Conservation (phyloP, 1,140 invertebrate genomes). For the Calliphora vicina region DNA sequence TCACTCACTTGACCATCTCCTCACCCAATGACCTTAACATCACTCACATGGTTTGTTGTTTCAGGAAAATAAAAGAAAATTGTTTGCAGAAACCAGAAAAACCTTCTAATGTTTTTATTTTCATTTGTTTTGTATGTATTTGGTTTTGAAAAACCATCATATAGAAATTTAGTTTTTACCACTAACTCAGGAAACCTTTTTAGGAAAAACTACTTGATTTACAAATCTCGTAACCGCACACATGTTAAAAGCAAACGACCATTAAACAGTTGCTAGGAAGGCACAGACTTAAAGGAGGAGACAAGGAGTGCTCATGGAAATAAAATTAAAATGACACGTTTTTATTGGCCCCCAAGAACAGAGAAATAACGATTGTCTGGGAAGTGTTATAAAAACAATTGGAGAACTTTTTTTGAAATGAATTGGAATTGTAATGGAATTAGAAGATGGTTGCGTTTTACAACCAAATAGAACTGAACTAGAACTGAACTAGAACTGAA, state of each 20-base stretch:
- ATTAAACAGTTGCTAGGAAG: neutral
- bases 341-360: neutral
- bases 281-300: neutral
- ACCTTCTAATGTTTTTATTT: neutral
- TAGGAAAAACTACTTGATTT: neutral
- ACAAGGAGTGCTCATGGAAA: neutral
- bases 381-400: no score
- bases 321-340: neutral
- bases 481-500: no score
- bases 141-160: neutral
- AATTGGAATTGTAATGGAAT: no score
- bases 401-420: no score
- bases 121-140: neutral
- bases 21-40: neutral
- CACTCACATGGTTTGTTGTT: neutral
- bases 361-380: neutral
- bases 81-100: neutral
- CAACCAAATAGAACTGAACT: no score
- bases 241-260: neutral
- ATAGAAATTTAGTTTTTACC: conserved; percentile 6
- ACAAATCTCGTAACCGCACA: neutral
- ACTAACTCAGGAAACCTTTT: neutral
- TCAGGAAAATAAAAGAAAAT: neutral
- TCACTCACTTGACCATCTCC: neutral
- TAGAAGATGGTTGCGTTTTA: no score